Evolutionary conservation across 1,140 invertebrate genomes (phyloP).

Genomic region (Caenorhabditis latens): DNA sequence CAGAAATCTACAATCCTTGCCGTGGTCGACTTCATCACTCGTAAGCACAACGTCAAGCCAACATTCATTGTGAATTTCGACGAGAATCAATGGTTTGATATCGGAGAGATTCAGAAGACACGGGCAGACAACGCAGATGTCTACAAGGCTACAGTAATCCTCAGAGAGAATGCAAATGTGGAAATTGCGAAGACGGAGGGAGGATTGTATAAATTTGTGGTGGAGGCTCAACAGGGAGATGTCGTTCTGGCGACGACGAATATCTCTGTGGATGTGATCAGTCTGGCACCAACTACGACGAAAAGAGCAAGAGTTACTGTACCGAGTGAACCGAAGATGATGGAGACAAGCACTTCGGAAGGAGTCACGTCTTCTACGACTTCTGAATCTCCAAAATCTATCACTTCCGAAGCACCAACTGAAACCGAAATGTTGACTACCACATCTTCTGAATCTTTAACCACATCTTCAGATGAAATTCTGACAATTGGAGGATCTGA

Average conservation of each 20-base stretch:
- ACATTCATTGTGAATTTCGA: constrained; percentile 47
- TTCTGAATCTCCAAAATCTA: neutral
- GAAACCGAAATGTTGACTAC: neutral
- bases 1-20: constrained; percentile 57
- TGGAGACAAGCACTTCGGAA: neutral
- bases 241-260: constrained; percentile 6
- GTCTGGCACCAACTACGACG: constrained; percentile 43
- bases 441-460: neutral
- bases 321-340: neutral
- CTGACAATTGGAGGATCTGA: constrained; percentile 14
- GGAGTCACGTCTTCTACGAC: neutral
- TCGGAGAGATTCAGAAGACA: constrained; percentile 26
- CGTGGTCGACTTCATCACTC: constrained; percentile 31
- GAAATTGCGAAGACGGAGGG: constrained; percentile 46
- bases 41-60: constrained; percentile 6
- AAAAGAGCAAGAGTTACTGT: constrained; percentile 29
- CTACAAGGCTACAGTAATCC: constrained; percentile 20
- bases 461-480: neutral
- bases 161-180: neutral
- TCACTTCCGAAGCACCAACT: neutral
- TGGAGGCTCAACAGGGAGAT: constrained; percentile 12
- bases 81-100: constrained; percentile 55
- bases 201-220: constrained; percentile 22
- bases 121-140: constrained; percentile 13
- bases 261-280: constrained; percentile 52